Evolutionary conservation across 2,113 vertebrate genomes (phyloP), one percentile per base, ranked within the genome.

Genomic region (Panthera tigris): DNA sequence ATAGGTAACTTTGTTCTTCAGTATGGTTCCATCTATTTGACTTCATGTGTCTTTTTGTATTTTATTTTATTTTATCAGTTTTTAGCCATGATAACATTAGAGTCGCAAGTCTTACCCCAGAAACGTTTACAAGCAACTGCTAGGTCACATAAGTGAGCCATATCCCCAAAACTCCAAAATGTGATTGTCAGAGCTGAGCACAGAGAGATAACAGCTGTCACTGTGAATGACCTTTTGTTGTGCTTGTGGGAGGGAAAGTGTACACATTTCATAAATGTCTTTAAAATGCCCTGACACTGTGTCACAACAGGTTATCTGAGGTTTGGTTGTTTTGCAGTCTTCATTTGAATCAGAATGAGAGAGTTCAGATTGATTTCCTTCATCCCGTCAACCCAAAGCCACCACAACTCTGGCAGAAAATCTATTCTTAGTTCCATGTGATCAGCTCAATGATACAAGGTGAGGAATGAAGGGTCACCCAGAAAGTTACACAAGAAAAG

Each of bases 311-410:
- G 86, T 97, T 87, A 97, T 79, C 68, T 91, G 92, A 73, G 45
- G 36, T 4, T 0, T 23, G 31, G 25, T 45, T 92, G 71, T 83
- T 86, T 61, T 14, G 25, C 31, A 66, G 25, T 29, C 29, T 93
- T 97, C 74, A 19, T 90, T 87, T 90, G 80, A 74, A 74, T 98
- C 78, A 2, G 0, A 90, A 78, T 91, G 69, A 74, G 71, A 97
- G 27, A 68, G 65, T 97, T 96, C 91, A 93, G 61, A 91, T 7
- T 83, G 86, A 97, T 96, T 96, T 82, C 66, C 55, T 89, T 66
- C 89, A 69, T 13, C 29, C 69, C 57, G 57, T 69, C 13, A 79
- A 94, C 61, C 31, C 50, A 90, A 97, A 97, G 33, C 39, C 3
- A 0, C 9, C 68, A 63, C 0, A 4, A 96, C 61, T 78, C 93